Evolutionary conservation across 2,888 invertebrate genomes (phyloP).

Genomic region (Sarcophaga caerulescens): DNA sequence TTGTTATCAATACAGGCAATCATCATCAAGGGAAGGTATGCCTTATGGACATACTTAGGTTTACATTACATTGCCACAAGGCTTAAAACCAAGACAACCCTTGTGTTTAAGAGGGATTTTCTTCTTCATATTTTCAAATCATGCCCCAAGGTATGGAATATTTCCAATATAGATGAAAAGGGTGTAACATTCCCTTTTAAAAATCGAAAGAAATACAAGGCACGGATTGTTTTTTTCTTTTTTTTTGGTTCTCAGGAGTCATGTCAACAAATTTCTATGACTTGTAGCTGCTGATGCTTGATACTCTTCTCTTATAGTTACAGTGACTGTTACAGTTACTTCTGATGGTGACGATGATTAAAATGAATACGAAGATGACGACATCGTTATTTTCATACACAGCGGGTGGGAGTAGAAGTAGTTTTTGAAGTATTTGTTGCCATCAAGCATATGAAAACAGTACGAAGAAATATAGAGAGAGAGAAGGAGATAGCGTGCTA

Average conservation of each 20-base stretch:
- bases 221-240: too few relatives aligned
- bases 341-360: background rate
- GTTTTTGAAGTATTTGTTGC: background rate
- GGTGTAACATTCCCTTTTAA: background rate
- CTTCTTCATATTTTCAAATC: background rate
- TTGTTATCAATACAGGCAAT: conserved; percentile 14
- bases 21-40: background rate
- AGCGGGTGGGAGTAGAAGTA: background rate
- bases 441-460: too few relatives aligned
- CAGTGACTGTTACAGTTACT: too few relatives aligned
- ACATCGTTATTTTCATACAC: conserved; percentile 15
- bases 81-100: background rate
- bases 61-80: background rate
- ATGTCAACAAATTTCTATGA: conserved; percentile 24
- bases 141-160: background rate
- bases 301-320: too few relatives aligned
- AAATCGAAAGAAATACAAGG: conserved; percentile 6
- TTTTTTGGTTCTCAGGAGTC: background rate
- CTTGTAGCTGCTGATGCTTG: background rate
- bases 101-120: background rate
- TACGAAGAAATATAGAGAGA: too few relatives aligned
- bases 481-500: too few relatives aligned
- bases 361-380: background rate
- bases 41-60: background rate
- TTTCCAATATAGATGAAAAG: too few relatives aligned